These are phyloP conservation scores for Cinclus mexicanus DNA, from an alignment of 2,113 vertebrate species.

Conservation along the genomic window DNA sequence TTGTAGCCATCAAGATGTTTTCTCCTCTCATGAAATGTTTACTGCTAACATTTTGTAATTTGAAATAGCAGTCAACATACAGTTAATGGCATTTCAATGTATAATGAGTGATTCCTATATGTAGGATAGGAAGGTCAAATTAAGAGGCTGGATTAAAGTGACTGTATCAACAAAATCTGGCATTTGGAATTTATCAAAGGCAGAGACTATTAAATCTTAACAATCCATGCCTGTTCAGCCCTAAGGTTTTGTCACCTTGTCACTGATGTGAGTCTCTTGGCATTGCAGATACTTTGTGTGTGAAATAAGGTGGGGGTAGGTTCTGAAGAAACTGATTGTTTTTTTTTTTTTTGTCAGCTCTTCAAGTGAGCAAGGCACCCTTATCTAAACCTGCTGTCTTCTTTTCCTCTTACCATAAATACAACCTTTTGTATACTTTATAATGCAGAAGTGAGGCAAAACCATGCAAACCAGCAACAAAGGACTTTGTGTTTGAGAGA, in stretches of 20 bases:
- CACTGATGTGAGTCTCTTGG: not conserved
- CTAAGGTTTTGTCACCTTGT: conserved; percentile 13
- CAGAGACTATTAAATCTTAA: not conserved
- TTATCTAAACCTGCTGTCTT: not conserved
- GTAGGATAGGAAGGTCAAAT: not conserved
- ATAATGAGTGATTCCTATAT: not conserved
- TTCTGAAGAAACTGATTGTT: not conserved
- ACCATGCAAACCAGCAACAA: not conserved
- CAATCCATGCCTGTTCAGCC: not conserved
- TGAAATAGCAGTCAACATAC: not conserved
- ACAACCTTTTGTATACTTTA: not conserved
- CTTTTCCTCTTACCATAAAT: not conserved
- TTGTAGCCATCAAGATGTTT: not conserved
- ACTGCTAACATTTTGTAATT: not conserved
- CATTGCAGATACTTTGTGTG: not conserved
- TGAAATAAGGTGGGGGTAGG: not conserved
- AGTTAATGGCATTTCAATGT: conserved; percentile 7
- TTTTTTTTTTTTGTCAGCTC: not conserved
- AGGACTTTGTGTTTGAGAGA: not conserved
- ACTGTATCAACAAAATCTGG: not conserved
- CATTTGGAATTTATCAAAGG: not conserved
- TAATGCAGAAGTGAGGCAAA: not conserved
- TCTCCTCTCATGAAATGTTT: not conserved
- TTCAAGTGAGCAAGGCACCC: not conserved
- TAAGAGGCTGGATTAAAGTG: not conserved